These are phyloP conservation scores for Baryphthengus martii DNA, from an alignment of 2,113 vertebrate species.

Conservation along the genomic window DNA sequence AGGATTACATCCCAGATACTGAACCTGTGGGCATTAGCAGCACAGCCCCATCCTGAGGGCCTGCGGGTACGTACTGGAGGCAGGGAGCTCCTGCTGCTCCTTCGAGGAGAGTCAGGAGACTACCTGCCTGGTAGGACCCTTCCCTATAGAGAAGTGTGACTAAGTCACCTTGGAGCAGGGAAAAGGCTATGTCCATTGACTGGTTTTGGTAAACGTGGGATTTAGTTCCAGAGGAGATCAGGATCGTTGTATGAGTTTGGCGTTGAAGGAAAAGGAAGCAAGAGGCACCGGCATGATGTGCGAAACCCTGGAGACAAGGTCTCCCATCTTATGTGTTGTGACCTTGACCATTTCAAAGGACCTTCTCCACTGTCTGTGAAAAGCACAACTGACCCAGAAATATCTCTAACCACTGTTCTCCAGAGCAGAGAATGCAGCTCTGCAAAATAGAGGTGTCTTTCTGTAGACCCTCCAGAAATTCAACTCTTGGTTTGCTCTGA, in stretches of 20 bases:
- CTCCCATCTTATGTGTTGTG: neutral
- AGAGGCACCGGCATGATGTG: neutral
- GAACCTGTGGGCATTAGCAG: accelerated
- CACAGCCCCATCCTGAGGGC: accelerated
- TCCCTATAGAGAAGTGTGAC: neutral
- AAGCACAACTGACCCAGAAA: neutral
- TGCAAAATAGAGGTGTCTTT: neutral
- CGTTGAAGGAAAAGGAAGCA: neutral
- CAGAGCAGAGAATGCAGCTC: neutral
- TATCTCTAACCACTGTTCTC: neutral
- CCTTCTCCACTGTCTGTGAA: neutral
- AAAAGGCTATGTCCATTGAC: neutral
- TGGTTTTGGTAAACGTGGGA: neutral
- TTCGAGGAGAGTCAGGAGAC: neutral
- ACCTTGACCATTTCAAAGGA: neutral
- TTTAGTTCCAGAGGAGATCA: neutral
- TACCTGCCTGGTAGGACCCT: neutral
- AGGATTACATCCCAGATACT: accelerated
- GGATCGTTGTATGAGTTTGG: neutral
- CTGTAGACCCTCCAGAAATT: neutral
- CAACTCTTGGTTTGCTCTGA: neutral
- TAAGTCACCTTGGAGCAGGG: neutral
- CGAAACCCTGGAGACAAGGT: neutral
- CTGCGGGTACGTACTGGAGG: accelerated
- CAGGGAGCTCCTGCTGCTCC: neutral